Base-by-base conservation (phyloP, 2,113 vertebrate species). In the Pomatostomus ruficeps region DNA sequence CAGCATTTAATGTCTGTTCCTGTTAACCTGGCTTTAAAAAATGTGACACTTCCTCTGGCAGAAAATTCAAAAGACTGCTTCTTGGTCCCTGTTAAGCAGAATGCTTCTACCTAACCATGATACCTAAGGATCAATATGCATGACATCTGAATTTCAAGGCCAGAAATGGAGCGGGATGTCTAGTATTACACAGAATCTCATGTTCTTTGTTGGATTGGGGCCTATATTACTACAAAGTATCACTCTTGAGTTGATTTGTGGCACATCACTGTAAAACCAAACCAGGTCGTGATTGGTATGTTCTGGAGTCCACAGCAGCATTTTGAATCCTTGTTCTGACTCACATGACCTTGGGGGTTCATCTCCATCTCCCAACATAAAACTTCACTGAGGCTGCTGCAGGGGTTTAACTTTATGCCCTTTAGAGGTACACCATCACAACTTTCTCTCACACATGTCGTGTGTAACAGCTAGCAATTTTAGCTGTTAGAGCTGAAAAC, bases 241-340 rank as follows among this genome's bases (percentile, higher is more conserved):
- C n/a, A 16, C 4, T 89, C 33, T n/a, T 7, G 1, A 28, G 40
- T 43, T 85, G 42, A 43, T 85, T 89, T 75, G n/a, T 67, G 16
- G 36, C 35, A 31, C 22, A 26, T 58, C 42, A 12, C 11, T 33
- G 19, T 62, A 59, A 67, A 83, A 57, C 5, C 1, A 31, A 62
- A 85, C 31, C 46, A 40, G 18, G 10, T 33, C 2, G 0, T 17
- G 10, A 17, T 0, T 77, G 16, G 16, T 3, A 0, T 33, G 45
- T 52, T 75, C 46, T 38, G 38, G 49, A 65, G 48, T 10, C 72
- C 46, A 42, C 40, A 58, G 42, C 54, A 85, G 42, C 25, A 35
- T 85, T 91, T 33, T 85, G 22, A 82, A 45, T 79, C 49, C 55
- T 74, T 84, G 6, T 46, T 66, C 65, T 57, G 48, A 42, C 21